Conservation (phyloP, 2,113 vertebrate species). For the Piaya cayana region DNA sequence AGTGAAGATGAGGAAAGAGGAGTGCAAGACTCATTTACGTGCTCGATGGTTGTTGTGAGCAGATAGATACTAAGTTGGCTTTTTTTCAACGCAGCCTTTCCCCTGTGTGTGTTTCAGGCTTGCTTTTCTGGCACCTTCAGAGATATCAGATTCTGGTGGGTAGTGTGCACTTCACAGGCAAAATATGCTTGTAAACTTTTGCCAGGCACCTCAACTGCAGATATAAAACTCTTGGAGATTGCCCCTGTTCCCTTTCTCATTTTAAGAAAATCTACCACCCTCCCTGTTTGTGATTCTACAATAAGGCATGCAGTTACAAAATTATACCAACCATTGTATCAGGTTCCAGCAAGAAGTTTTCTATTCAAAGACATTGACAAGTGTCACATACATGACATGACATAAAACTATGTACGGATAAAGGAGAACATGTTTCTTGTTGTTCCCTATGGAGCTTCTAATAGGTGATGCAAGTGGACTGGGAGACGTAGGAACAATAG, state of each 20-base stretch:
- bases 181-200: constrained; percentile 22
- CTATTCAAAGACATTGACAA: not conserved
- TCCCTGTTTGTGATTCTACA: rapidly evolving
- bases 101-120: constrained; percentile 11
- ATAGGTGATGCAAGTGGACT: not conserved
- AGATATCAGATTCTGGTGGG: not conserved
- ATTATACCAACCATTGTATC: not conserved
- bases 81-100: constrained; percentile 20
- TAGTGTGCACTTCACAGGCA: constrained; percentile 12
- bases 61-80: constrained; percentile 43
- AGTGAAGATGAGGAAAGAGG: constrained; percentile 28
- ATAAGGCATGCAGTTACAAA: not conserved
- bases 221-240: not conserved
- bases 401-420: not conserved
- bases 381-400: not conserved
- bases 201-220: not conserved
- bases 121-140: constrained; percentile 35
- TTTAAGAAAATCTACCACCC: not conserved
- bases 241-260: not conserved
- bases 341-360: not conserved
- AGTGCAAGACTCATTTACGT: constrained; percentile 25
- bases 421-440: not conserved
- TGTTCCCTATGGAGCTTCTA: not conserved
- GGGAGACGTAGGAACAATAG: not conserved
- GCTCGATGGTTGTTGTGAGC: constrained; percentile 12